Base-by-base conservation (phyloP, 2,888 invertebrate genomes). In the Chloroclysta siterata region DNA sequence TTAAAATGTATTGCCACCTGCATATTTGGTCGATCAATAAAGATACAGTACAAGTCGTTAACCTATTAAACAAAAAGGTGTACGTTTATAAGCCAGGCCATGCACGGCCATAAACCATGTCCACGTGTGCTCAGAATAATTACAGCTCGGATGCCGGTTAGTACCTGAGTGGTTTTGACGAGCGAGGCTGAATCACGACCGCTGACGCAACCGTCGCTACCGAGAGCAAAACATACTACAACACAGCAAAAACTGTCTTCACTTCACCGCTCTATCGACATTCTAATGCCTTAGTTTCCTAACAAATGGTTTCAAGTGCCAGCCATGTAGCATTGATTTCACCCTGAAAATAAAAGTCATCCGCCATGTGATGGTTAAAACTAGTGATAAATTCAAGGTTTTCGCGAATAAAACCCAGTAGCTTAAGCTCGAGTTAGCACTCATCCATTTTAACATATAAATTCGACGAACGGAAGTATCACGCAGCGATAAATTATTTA, bases 401-500 rank as follows among this genome's bases (percentile, higher is more conserved):
- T 14, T 50, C 48, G 85, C 85, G 77, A 84, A 87, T 85, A 82
- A 75, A 88, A 85, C 82, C 87, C 93, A 85, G 93, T 93, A 93
- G 93, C 92, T 71, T 60, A 59, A 60, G 73, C 79, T 76, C 76
- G 78, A 83, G 79, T 82, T 82, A 80, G 80, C 78, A 80, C 78
- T 79, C 81, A 82, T 85, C 85, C 83, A 83, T 85, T 88, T 82
- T 78, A 85, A 85, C 83, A 84, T 86, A 86, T 82, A 85, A 89
- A 89, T 86, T 84, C 84, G 84, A 81, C 81, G 85, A 82, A 85
- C 90, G 92, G 93, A 91, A 90, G 89, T 90, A 91, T 90, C 92
- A 90, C 87, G 90, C 90, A 72, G 90, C 83, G 91, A 87, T 90
- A 87, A 84, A 89, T 91, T 86, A 90, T 91, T 90, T 90, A 91